Percentiles rank a stretch among this genome's conserved stretches.
phyloP scores from a whole-genome alignment of 2,888 invertebrate genomes.

The Antheraea assamensis region DNA sequence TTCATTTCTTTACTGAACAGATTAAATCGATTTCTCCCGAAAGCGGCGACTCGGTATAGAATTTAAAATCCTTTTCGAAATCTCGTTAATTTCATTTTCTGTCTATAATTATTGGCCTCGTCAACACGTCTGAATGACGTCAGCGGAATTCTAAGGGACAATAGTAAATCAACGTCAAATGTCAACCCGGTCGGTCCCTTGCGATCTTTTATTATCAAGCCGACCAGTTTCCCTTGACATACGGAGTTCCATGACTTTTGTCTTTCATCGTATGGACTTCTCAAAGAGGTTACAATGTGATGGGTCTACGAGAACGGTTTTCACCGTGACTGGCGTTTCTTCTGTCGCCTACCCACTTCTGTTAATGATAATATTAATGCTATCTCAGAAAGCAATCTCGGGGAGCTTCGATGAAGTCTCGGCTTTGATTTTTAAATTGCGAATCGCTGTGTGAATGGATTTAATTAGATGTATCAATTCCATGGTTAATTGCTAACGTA shows the following conservation, averaged over 20 bases:
- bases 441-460: conserved; percentile 14
- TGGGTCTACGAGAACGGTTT: conserved; percentile 50
- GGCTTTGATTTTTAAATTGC: conserved; percentile 50
- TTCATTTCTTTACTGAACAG: neutral
- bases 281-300: conserved; percentile 35
- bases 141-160: conserved; percentile 65
- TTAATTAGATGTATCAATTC: conserved; percentile 12
- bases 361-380: conserved; percentile 79
- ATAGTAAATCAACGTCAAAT: conserved; percentile 80
- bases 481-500: conserved; percentile 1
- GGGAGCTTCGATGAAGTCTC: conserved; percentile 19
- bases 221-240: conserved; percentile 52
- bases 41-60: neutral
- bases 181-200: conserved; percentile 71
- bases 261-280: conserved; percentile 32
- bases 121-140: conserved; percentile 57
- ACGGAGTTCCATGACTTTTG: conserved; percentile 46
- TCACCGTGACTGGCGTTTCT: conserved; percentile 67
- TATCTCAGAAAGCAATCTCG: conserved; percentile 70
- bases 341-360: conserved; percentile 77
- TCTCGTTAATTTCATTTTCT: conserved; percentile 2
- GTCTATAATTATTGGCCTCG: conserved; percentile 42
- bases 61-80: neutral
- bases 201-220: conserved; percentile 54
- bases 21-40: neutral